Evolutionary conservation across 2,888 invertebrate genomes (phyloP), one percentile per base, ranked within the genome.

Genomic region (Patella ulyssiponensis): DNA sequence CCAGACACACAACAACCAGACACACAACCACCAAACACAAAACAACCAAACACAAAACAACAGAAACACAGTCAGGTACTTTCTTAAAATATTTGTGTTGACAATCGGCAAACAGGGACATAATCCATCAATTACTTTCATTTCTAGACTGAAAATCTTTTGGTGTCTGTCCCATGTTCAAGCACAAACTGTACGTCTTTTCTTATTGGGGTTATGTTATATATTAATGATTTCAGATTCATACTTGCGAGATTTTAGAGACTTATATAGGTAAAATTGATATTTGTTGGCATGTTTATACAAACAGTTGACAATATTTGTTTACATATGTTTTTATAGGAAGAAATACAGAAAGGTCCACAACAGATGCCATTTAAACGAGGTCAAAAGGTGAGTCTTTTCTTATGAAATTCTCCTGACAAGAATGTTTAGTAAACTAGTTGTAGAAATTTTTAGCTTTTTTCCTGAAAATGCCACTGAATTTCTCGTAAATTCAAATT

Each of bases 371-470:
- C 82, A 23, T 80, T 80, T 14, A 88, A 88, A 79, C 76, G 88
- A 80, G 88, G 88, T 71, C 88, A 88, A 75, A 88, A 86, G 84
- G 88, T 88, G 74, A 76, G 74, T 53, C 27, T 56, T 58, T n/a
- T 17, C 14, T 7, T 75, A 17, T 11, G 54, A 33, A 2, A 20
- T 14, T 20, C 33, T 17, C 14, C n/a, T 54, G 33, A 33, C 33
- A 33, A 33, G 33, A 33, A 4, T 33, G 4, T 33, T 33, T 33
- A 33, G 33, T 0, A 33, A 33, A 33, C 0, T 0, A 33, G 5
- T 33, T 33, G 33, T 33, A 5, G 5, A 33, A 33, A 33, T 33
- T 33, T 33, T 44, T 9, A 44, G 44, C 44, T 44, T 44, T 44
- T 44, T 7, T 44, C 3, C 44, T 44, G 44, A 44, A 3, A 44